Evolutionary conservation across 2,888 invertebrate species (phyloP).

Genomic region (Phaedon cochleariae): DNA sequence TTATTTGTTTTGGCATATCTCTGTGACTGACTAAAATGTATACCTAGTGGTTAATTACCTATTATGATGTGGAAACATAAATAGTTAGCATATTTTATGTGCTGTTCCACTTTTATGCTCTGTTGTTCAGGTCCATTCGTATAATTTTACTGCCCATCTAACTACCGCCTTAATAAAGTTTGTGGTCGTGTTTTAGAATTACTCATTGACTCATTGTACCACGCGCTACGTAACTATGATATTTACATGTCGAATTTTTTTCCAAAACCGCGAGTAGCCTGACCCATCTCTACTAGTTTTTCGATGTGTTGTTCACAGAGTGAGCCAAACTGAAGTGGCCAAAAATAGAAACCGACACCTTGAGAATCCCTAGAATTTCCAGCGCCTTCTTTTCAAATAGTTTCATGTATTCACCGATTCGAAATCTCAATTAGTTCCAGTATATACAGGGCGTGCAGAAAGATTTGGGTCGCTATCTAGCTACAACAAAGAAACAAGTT

Average conservation of each 20-base stretch:
- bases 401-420: too few relatives aligned
- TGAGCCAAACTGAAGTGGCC: background rate
- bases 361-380: too few relatives aligned
- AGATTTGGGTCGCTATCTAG: too few relatives aligned
- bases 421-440: too few relatives aligned
- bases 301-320: background rate
- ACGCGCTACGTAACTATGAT: too few relatives aligned
- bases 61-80: background rate
- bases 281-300: background rate
- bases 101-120: background rate
- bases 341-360: background rate
- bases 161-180: background rate
- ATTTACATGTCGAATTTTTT: background rate
- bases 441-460: too few relatives aligned
- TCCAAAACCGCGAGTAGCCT: background rate
- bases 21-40: too few relatives aligned
- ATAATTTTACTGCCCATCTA: background rate
- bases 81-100: background rate
- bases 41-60: background rate
- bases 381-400: too few relatives aligned
- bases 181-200: background rate
- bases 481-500: too few relatives aligned
- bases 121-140: background rate
- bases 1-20: too few relatives aligned
- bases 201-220: too few relatives aligned